Base-by-base conservation (phyloP, 2,113 vertebrate genomes). In the Rhagologus leucostigma region DNA sequence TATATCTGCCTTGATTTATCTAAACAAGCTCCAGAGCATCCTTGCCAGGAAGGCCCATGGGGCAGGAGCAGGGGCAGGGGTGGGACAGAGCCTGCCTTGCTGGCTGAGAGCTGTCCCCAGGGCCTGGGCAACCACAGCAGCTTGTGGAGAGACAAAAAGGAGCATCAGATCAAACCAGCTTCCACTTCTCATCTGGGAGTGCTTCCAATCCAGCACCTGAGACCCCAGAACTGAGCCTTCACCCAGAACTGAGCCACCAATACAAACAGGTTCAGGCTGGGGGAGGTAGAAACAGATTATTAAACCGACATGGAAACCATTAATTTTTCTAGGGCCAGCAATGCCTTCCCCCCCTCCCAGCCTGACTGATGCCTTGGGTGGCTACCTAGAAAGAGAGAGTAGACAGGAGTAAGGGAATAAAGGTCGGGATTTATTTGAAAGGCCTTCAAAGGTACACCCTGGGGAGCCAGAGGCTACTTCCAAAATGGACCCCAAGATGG, bases 251-350 rank as follows among this genome's bases (percentile, higher is more conserved):
- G 49, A 86, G 53, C 63, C 44, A 60, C 24, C 59, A 15, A 11
- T 1, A n/a, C 47, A 81, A 57, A 24, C 10, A 62, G 13, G 2
- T 14, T 50, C 9, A 7, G 15, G 20, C 22, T 27, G 10, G 21
- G 57, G 53, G 24, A n/a, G 50, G 10, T 5, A 20, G 8, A 60
- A 59, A 46, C 0, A 1, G 3, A 52, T 4, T 7, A 17, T 47
- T 41, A 84, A 87, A 78, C 32, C 1, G 0, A 59, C 16, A 16
- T 16, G 18, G 60, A 79, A 87, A 71, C 24, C 16, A 20, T 17
- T 7, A 7, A n/a, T 20, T 67, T 35, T 39, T 42, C 39, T 33
- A 17, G 23, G n/a, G 62, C 3, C 22, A 52, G 7, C 3, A 19
- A 16, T 6, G 10, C 49, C 67, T 57, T 68, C 7, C 5, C 14